A percentile compares a stretch with the other conserved stretches of the same genome.
Evolutionary conservation across 2,113 vertebrate genomes (phyloP).

Genomic region (Corvus cornix): DNA sequence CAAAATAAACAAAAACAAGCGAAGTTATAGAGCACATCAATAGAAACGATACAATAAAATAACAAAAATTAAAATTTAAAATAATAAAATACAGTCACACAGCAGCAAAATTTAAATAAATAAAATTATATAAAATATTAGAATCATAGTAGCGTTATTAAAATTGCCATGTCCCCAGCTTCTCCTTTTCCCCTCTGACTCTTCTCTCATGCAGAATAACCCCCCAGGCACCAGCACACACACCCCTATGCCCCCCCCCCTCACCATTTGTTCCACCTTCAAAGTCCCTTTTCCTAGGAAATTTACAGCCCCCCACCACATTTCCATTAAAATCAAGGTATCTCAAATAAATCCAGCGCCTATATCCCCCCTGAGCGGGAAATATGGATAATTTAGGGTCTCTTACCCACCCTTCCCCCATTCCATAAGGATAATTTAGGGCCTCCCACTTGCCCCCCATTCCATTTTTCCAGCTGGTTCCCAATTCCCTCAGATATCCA

Average conservation of each 20-base stretch:
- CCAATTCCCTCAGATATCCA: not conserved
- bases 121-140: not conserved
- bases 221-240: not conserved
- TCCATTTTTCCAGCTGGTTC: not conserved
- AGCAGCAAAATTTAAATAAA: not conserved
- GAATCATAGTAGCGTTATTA: no score
- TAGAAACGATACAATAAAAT: not conserved
- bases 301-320: not conserved
- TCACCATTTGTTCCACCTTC: not conserved
- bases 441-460: no score
- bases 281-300: not conserved
- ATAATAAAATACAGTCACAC: no score
- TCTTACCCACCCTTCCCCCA: not conserved
- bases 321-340: not conserved
- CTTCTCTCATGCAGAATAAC: not conserved
- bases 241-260: not conserved
- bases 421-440: no score
- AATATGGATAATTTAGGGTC: not conserved
- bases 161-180: not conserved
- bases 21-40: rapidly evolving
- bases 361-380: not conserved
- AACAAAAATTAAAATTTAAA: not conserved
- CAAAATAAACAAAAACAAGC: rapidly evolving
- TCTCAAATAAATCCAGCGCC: not conserved
- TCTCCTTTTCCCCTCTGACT: not conserved